Percentiles rank a stretch among this genome's conserved stretches.
phyloP scores from a whole-genome alignment of 2,888 invertebrate genomes.

The Drosophila greeni region DNA sequence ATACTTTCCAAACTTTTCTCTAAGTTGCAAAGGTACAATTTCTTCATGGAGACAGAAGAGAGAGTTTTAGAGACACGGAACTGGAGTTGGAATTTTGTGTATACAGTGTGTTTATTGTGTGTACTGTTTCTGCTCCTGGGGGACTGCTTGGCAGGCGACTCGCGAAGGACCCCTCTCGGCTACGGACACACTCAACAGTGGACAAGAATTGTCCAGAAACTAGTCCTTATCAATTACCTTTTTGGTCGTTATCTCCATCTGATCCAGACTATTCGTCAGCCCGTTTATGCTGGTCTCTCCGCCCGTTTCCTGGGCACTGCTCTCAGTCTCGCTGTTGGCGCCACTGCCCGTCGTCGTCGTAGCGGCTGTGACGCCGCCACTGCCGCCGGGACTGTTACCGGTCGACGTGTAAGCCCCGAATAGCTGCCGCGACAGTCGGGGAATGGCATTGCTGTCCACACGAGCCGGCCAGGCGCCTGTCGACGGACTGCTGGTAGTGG shows the following conservation, averaged over 20 bases:
- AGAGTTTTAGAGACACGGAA: conserved; percentile 3
- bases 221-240: conserved; percentile 66
- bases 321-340: conserved; percentile 54
- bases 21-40: background rate
- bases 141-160: conserved; percentile 26
- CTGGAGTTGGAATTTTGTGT: conserved; percentile 26
- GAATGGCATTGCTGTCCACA: conserved; percentile 54
- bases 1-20: background rate
- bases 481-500: conserved; percentile 23
- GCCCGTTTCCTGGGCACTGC: conserved; percentile 61
- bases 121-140: conserved; percentile 18
- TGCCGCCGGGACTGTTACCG: conserved; percentile 11
- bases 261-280: conserved; percentile 71
- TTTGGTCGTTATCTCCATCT: conserved; percentile 73
- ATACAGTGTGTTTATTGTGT: conserved; percentile 35
- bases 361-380: conserved; percentile 15
- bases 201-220: background rate
- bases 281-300: conserved; percentile 73
- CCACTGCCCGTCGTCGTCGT: conserved; percentile 38
- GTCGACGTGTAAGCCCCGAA: conserved; percentile 49
- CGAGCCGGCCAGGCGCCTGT: conserved; percentile 56
- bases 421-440: conserved; percentile 59
- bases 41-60: conserved; percentile 2
- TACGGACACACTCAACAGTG: conserved; percentile 12
- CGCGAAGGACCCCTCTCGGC: conserved; percentile 10